These are phyloP conservation scores for Anneissia japonica DNA, from an alignment of 35 echinoderm and acorn worm species.

Conservation along the genomic window DNA sequence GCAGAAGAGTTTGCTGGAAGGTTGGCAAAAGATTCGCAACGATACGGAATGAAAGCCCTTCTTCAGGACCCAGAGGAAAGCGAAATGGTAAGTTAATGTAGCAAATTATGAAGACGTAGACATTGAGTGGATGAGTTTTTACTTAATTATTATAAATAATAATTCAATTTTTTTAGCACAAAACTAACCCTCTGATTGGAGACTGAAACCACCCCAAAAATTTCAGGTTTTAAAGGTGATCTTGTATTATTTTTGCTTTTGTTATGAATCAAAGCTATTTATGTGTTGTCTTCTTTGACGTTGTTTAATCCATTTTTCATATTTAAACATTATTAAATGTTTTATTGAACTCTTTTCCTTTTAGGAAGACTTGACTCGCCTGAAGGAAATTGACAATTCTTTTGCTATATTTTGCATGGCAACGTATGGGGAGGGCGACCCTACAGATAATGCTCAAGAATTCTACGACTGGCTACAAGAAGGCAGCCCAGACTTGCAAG, in stretches of 20 bases:
- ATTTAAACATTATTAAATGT: too few relatives aligned
- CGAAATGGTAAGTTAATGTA: slow-evolving; percentile 81
- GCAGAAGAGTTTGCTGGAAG: slow-evolving; percentile 89
- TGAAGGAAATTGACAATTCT: slow-evolving; percentile 90
- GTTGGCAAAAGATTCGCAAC: slow-evolving; percentile 77
- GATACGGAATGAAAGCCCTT: slow-evolving; percentile 91
- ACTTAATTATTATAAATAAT: too few relatives aligned
- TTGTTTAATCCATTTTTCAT: too few relatives aligned
- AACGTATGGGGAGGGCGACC: slow-evolving; percentile 96
- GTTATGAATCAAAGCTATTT: too few relatives aligned
- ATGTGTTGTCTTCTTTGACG: too few relatives aligned
- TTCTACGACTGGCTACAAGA: slow-evolving; percentile 99
- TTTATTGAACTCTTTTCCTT: not conserved
- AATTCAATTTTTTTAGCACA: too few relatives aligned
- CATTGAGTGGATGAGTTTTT: too few relatives aligned
- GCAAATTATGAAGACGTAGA: too few relatives aligned
- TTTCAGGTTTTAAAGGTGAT: too few relatives aligned
- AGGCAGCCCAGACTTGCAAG: slow-evolving; percentile 52
- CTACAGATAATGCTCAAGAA: slow-evolving; percentile 93
- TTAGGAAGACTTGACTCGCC: slow-evolving; percentile 75
- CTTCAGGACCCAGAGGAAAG: slow-evolving; percentile 83
- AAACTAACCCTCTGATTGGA: too few relatives aligned
- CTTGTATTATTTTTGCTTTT: too few relatives aligned
- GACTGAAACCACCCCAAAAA: too few relatives aligned
- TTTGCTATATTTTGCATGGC: slow-evolving; percentile 90